Percentiles rank a stretch among this genome's conserved stretches.
phyloP scores from a whole-genome alignment of 1,140 invertebrate genomes.

The Ceratoteleas bidentatus region DNA sequence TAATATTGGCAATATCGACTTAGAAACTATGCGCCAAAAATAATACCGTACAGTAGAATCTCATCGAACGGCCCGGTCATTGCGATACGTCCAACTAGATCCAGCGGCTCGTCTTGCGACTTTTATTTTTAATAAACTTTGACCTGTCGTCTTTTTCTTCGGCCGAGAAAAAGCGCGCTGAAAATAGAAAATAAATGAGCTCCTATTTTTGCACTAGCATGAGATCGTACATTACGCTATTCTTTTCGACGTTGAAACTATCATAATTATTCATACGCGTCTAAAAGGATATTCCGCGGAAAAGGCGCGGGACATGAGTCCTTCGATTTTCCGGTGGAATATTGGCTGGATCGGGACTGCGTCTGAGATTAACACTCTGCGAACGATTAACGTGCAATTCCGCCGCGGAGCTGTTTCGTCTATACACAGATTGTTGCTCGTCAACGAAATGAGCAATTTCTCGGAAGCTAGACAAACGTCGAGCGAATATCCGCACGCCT shows the following conservation, averaged over 20 bases:
- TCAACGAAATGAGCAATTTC: background rate
- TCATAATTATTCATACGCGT: constrained; percentile 63
- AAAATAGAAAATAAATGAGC: too few relatives aligned
- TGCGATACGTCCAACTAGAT: too few relatives aligned
- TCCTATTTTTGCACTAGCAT: background rate
- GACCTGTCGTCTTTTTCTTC: too few relatives aligned
- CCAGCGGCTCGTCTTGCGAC: too few relatives aligned
- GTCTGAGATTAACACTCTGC: constrained; percentile 37
- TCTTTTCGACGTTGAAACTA: constrained; percentile 58
- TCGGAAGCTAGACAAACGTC: too few relatives aligned
- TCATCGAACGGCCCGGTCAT: constrained; percentile 9
- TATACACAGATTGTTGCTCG: constrained; percentile 21
- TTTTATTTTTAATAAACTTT: constrained; percentile 1
- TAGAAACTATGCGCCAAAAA: constrained; percentile 74
- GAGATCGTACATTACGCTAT: constrained; percentile 64
- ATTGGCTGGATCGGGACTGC: constrained; percentile 50
- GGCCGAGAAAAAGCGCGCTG: too few relatives aligned
- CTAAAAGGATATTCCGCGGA: constrained; percentile 48
- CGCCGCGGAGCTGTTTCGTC: constrained; percentile 14
- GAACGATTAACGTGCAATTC: constrained; percentile 16
- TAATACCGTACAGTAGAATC: constrained; percentile 58
- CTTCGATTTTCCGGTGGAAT: constrained; percentile 30
- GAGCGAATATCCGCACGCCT: too few relatives aligned
- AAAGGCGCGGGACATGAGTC: constrained; percentile 5
- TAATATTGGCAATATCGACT: constrained; percentile 80